phyloP scores from a whole-genome alignment of 1,140 invertebrate genomes.

The Dryas iulia region DNA sequence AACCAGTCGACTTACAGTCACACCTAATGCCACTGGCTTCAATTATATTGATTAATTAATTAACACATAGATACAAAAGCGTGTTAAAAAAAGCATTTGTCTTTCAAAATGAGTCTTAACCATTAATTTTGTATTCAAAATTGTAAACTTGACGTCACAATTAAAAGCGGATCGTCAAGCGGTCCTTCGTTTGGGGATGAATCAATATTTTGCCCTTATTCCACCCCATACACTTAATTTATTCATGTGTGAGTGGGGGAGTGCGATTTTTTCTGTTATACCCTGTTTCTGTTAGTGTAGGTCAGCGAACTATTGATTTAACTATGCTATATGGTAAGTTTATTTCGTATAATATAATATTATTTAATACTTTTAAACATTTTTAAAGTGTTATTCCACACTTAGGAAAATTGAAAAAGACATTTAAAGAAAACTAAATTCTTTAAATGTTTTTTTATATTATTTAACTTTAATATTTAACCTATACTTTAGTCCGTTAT shows the following conservation, averaged over 20 bases:
- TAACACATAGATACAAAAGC: no score
- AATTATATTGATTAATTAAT: no score
- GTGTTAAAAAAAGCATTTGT: background rate
- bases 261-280: slow-evolving; percentile 36
- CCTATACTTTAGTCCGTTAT: no score
- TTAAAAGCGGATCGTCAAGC: slow-evolving; percentile 22
- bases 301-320: slow-evolving; percentile 48
- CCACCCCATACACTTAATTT: slow-evolving; percentile 32
- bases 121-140: background rate
- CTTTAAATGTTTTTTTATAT: no score
- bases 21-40: no score
- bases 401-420: no score
- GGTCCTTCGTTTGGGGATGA: slow-evolving; percentile 45
- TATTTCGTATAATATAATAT: background rate
- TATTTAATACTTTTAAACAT: no score
- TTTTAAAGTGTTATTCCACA: no score
- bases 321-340: background rate
- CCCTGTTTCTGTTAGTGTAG: slow-evolving; percentile 43
- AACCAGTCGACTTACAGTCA: no score
- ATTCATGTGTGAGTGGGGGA: slow-evolving; percentile 36
- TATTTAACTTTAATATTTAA: no score
- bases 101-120: background rate
- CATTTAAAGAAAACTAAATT: no score
- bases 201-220: slow-evolving; percentile 56
- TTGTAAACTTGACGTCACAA: slow-evolving; percentile 10